Conservation (phyloP, 92 coral and sea anemone species). For the Meandrina meandrites region DNA sequence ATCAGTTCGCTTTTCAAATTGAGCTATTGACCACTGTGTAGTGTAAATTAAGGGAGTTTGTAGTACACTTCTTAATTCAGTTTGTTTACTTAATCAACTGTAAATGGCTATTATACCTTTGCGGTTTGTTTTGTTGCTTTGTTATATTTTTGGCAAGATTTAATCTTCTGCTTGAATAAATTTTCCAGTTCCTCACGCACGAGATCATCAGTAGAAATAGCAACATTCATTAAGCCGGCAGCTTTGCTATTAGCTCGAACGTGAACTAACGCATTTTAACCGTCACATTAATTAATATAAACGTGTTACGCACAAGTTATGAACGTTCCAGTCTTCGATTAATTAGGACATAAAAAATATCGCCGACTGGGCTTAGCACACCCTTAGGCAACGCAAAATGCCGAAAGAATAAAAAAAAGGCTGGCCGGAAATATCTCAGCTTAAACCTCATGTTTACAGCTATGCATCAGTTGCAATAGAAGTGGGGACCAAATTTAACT, state of each 20-base stretch:
- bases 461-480: neutral
- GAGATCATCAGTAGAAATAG: neutral
- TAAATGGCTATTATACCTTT: conserved; percentile 18
- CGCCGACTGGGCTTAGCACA: too few relatives aligned
- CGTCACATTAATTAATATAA: too few relatives aligned
- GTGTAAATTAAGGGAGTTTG: neutral
- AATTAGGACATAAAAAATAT: neutral
- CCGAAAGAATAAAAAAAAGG: neutral
- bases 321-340: neutral
- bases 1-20: neutral
- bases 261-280: neutral
- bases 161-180: conserved; percentile 26
- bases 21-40: neutral
- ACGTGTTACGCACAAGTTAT: neutral
- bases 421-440: conserved; percentile 25
- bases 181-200: conserved; percentile 22
- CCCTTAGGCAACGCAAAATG: conserved; percentile 12
- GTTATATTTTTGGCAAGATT: conserved; percentile 16
- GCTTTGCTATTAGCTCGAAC: neutral
- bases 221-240: neutral
- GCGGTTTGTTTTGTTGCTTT: conserved; percentile 30
- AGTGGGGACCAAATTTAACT: conserved; percentile 7
- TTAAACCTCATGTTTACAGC: neutral
- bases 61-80: neutral
- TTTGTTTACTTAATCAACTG: conserved; percentile 26